Evolutionary conservation across 1,140 invertebrate species (phyloP), one percentile per base, ranked within the genome.

Genomic region (Grapholita molesta): DNA sequence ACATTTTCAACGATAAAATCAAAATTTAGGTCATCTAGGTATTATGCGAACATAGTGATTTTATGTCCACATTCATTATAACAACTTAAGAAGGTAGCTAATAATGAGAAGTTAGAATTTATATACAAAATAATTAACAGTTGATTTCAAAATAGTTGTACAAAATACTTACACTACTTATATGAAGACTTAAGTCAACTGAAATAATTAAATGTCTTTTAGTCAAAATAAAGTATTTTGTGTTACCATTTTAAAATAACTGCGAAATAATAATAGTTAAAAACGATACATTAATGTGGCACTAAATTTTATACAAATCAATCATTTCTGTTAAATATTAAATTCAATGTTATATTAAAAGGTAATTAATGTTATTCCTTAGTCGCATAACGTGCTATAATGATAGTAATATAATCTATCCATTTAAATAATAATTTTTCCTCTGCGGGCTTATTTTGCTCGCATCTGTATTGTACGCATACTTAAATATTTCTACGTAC

Each of bases 391-490:
- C 35, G 64, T 65, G 64, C 64, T 65, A 65, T 65, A 35, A 33
- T 38, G 64, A 65, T 35, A 65, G 23, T 65, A 32, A 61, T 61
- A 28, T 61, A 48, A 48, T 48, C 5, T 61, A 61, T 28, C 55
- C 55, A 61, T 61, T 61, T 61, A 32, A 28, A 61, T 61, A 70
- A n/a, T 35, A 33, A 68, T 42, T 42, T 69, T 15, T 70, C 64
- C 30, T 70, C 38, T 64, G 32, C 23, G 57, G 53, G 64, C 21
- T 61, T 68, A 66, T 64, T 66, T 72, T 73, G 67, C 61, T 71
- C 48, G 76, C 61, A 69, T 67, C 64, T 73, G 61, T 78, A 77
- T 77, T 79, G 28, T 61, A 25, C 32, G 28, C 30, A 61, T 30
- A 15, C 55, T 61, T 61, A 15, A 11, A 30, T 64, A 64, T 65